A percentile compares a stretch with the other conserved stretches of the same genome.
Conservation (phyloP, 2,888 invertebrate genomes). For the Pegoplata infirma region DNA sequence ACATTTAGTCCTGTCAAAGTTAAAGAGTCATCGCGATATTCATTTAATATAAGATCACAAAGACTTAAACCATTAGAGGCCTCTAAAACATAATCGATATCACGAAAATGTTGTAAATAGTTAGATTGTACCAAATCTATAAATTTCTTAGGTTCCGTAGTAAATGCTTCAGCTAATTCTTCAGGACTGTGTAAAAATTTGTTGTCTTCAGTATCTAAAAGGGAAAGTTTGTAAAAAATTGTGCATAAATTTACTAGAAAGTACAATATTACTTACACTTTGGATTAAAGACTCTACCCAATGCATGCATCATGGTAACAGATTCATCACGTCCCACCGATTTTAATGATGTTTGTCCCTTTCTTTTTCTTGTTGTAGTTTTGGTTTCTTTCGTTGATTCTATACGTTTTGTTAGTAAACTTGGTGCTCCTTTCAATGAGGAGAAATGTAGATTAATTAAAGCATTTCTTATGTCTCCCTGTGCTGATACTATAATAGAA, state of each 20-base stretch:
- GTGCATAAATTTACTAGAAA: too few species aligned
- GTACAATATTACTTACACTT: slow-evolving; percentile 80
- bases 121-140: slow-evolving; percentile 86
- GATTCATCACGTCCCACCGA: slow-evolving; percentile 84
- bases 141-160: slow-evolving; percentile 83
- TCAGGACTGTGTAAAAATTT: slow-evolving; percentile 82
- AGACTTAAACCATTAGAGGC: slow-evolving; percentile 85
- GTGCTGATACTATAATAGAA: slow-evolving; percentile 84
- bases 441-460: slow-evolving; percentile 91
- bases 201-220: slow-evolving; percentile 75
- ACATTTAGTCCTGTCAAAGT: slow-evolving; percentile 81
- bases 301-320: slow-evolving; percentile 85
- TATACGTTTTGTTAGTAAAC: slow-evolving; percentile 61
- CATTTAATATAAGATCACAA: slow-evolving; percentile 84
- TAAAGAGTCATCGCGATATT: slow-evolving; percentile 79
- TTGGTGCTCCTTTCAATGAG: slow-evolving; percentile 82
- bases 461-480: slow-evolving; percentile 90
- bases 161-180: slow-evolving; percentile 83
- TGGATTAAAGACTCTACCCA: slow-evolving; percentile 88
- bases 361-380: slow-evolving; percentile 63
- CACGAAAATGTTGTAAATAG: slow-evolving; percentile 85
- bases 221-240: slow-evolving; percentile 12
- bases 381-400: slow-evolving; percentile 24
- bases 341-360: slow-evolving; percentile 71
- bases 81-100: slow-evolving; percentile 81